phyloP scores from a whole-genome alignment of 2,113 vertebrate genomes.

The Cololabis saira region DNA sequence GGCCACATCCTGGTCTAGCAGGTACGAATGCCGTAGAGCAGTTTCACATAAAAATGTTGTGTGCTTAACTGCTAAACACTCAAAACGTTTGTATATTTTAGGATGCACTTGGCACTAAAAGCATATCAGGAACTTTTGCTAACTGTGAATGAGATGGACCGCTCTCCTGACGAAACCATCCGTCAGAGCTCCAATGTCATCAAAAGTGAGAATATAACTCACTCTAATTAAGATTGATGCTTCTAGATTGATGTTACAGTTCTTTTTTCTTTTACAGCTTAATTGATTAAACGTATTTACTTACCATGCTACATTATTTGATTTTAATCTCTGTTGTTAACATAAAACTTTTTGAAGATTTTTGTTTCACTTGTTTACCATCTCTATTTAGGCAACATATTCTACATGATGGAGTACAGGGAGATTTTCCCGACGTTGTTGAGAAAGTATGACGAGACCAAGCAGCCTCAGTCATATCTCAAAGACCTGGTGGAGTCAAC shows the following conservation, averaged over 20 bases:
- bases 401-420: slow-evolving; percentile 97
- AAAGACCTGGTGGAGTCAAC: slow-evolving; percentile 93
- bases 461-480: slow-evolving; percentile 90
- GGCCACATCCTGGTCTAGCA: slow-evolving; percentile 89
- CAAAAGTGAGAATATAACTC: slow-evolving; percentile 82
- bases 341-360: not conserved
- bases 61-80: not conserved
- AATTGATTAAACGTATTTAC: no score
- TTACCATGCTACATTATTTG: no score
- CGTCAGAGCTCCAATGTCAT: slow-evolving; percentile 90
- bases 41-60: not conserved
- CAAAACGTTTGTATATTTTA: slow-evolving; percentile 48
- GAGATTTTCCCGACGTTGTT: slow-evolving; percentile 93
- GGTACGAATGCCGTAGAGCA: slow-evolving; percentile 73
- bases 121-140: slow-evolving; percentile 94
- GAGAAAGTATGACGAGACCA: slow-evolving; percentile 91
- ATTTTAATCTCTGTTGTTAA: not conserved
- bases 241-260: not conserved
- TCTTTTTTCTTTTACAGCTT: no score
- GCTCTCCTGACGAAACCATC: slow-evolving; percentile 84
- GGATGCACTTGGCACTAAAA: slow-evolving; percentile 96
- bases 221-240: not conserved
- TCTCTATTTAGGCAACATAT: slow-evolving; percentile 89
- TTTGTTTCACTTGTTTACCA: slow-evolving; percentile 2
- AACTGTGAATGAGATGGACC: slow-evolving; percentile 94